These are phyloP conservation scores for Hemitrygon akajei DNA, from an alignment of 2,797 vertebrate species.

Conservation along the genomic window DNA sequence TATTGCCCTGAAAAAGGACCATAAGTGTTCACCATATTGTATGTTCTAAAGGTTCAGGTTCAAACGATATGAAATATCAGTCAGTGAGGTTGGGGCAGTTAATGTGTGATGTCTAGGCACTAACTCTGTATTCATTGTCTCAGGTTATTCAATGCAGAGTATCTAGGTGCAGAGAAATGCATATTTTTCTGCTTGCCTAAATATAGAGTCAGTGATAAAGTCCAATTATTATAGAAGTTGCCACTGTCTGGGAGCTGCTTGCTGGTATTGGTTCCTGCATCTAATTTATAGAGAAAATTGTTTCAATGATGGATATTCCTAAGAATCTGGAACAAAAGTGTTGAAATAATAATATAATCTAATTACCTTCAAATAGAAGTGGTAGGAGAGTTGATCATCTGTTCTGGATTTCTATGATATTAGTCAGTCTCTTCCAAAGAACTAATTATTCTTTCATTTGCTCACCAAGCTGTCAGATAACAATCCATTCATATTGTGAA, in stretches of 20 bases:
- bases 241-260: neutral
- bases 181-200: neutral
- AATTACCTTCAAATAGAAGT: neutral
- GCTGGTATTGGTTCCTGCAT: neutral
- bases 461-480: neutral
- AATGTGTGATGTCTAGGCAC: too few relatives aligned
- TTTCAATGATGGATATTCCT: neutral
- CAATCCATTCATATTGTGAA: neutral
- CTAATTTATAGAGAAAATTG: neutral
- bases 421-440: neutral
- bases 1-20: too few relatives aligned
- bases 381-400: neutral
- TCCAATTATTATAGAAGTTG: neutral
- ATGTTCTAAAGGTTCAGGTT: neutral
- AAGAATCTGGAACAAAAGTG: neutral
- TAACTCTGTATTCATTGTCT: neutral
- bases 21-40: too few relatives aligned
- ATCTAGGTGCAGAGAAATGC: neutral
- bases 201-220: neutral
- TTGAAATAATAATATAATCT: constrained; percentile 11
- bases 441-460: neutral
- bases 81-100: neutral
- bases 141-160: neutral
- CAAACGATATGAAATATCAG: neutral
- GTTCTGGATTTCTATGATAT: neutral